Evolutionary conservation across 2,797 vertebrate species (phyloP), one percentile per base, ranked within the genome.

Genomic region (Denticeps clupeoides): DNA sequence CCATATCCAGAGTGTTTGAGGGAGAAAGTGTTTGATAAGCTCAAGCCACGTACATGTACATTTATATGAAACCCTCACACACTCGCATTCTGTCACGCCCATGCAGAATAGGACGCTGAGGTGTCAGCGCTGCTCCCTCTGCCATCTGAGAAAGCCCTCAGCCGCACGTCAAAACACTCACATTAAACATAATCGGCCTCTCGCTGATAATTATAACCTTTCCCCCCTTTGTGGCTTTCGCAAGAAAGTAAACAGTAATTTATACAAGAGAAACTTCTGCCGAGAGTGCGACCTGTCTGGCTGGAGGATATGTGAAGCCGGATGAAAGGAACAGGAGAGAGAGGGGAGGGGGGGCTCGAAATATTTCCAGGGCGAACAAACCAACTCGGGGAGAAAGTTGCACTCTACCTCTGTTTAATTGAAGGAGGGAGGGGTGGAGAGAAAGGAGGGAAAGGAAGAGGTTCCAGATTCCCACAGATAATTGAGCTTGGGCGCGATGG

Each of bases 401-500:
- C 31, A 33, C 33, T 13, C 5, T 13, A 31, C 15, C 13, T 33
- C 5, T 33, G 15, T 7, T 12, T 15, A 3, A 35, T 32, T 7
- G 33, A 33, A 29, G 38, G 29, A 25, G 46, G 24, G 41, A 19
- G 45, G 56, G 49, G 43, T 11, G 28, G 21, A 49, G 24, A 32
- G 10, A 23, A 41, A 35, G 43, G 19, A 45, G 37, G 33, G 21
- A 45, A 15, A 23, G 9, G 16, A 33, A 23, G 35, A 10, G 1
- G 15, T 68, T 63, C 54, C 9, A 43, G 26, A 42, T 49, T 51
- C 28, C 51, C 29, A 41, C 31, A 54, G 55, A 27, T 37, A 65
- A 69, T 49, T 45, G 27, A 62, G 49, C 51, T 56, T 54, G 49
- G 32, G 49, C 28, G 32, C 21, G 18, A 47, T 24, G 40, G 29